Base-by-base conservation (phyloP, 92 coral and sea anemone genomes). In the Chrysogorgia sp. region DNA sequence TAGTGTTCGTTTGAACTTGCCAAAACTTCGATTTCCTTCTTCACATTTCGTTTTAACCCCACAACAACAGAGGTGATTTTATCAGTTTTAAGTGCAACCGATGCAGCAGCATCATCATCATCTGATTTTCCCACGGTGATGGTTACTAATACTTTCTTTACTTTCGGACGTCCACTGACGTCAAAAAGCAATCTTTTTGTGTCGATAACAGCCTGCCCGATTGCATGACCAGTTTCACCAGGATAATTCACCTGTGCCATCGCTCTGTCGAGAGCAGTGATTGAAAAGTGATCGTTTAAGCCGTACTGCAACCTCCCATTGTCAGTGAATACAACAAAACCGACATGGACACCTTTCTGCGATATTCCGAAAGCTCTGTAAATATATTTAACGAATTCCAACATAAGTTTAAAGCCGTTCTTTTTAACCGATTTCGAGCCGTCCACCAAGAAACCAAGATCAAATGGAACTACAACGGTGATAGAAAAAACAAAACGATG, bases 281-380 rank as follows among this genome's bases (percentile, higher is more conserved):
- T 80, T 57, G 84, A 81, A 48, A 82, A 87, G 35, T 82, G 86
- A 15, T 77, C 90, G 1, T 75, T 79, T 50, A 90, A 74, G 71
- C 88, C 87, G 68, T 90, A 87, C 25, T 85, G 32, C 34, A 87
- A 76, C 25, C 34, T 84, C 1, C 88, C 84, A n/a, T 64, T 86
- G 23, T 75, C 85, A 4, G 90, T 85, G 34, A 64, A 88, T 20
- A 92, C 80, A 0, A 84, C 97, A 17, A 90, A 65, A 12, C 90
- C 94, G 13, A 87, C 92, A 50, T 92, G 97, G n/a, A 89, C 86
- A 7, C 89, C 96, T 34, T 76, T 63, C 28, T 58, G 83, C n/a
- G 92, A 75, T 15, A 92, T 81, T 6, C 82, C 58, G 34, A 92
- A 92, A 40, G 77, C 81, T 63, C 85, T 80, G 77, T 83, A 90